A percentile compares a stretch with the other conserved stretches of the same genome.
Conservation (phyloP, 2,888 invertebrate genomes). For the Pollenia labialis region DNA sequence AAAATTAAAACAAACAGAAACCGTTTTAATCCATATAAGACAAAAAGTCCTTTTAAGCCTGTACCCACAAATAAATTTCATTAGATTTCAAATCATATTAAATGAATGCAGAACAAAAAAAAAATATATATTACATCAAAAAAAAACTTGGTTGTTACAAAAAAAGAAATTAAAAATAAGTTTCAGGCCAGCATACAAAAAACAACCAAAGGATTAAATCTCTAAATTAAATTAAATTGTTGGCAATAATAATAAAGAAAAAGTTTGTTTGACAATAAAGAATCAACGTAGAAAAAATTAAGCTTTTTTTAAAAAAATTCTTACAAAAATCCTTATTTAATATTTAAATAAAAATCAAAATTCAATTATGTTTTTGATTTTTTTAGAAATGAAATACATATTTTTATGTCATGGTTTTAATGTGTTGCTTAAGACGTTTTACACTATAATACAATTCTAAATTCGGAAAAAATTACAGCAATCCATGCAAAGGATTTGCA, state of each 20-base stretch:
- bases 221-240: slow-evolving; percentile 13
- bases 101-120: slow-evolving; percentile 23
- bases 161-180: slow-evolving; percentile 28
- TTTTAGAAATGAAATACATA: no score
- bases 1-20: slow-evolving; percentile 1
- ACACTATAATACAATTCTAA: no score
- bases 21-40: slow-evolving; percentile 48
- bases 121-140: neutral
- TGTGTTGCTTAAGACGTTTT: no score
- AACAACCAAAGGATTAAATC: neutral
- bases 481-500: no score
- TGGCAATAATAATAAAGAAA: slow-evolving; percentile 3
- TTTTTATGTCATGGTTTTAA: no score
- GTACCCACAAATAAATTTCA: slow-evolving; percentile 74
- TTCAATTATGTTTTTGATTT: no score
- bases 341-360: neutral
- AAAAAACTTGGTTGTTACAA: slow-evolving; percentile 1
- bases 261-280: neutral
- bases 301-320: neutral
- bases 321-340: neutral
- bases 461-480: no score
- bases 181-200: slow-evolving; percentile 6
- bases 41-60: slow-evolving; percentile 61
- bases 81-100: slow-evolving; percentile 72
- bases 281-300: neutral